Evolutionary conservation across 2,113 vertebrate species (phyloP).

Genomic region (Nothoprocta perdicaria): DNA sequence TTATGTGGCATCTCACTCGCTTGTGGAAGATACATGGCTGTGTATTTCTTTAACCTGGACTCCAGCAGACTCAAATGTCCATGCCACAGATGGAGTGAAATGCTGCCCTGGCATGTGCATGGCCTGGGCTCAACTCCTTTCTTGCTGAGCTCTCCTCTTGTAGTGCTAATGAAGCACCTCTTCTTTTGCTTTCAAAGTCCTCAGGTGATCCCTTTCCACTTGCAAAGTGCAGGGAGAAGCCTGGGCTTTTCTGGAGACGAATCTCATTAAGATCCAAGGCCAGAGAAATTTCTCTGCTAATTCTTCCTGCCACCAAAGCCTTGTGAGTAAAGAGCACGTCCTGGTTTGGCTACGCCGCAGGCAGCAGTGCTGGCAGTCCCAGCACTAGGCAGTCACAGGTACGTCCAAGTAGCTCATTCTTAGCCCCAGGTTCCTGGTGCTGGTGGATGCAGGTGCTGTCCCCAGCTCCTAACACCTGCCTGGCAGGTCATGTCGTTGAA

Average conservation of each 20-base stretch:
- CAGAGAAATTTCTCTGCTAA: neutral
- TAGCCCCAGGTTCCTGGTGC: neutral
- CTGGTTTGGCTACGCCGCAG: neutral
- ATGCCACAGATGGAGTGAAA: neutral
- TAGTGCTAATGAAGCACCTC: conserved; percentile 43
- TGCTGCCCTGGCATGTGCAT: neutral
- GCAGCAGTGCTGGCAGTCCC: neutral
- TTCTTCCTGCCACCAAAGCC: neutral
- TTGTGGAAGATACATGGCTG: neutral
- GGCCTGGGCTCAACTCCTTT: conserved; percentile 9
- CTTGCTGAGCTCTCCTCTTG: conserved; percentile 16
- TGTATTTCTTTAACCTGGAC: neutral
- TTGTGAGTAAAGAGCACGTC: fast-evolving
- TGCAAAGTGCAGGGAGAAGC: neutral
- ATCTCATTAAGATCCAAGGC: conserved; percentile 26
- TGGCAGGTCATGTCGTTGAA: neutral
- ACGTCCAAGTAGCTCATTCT: neutral
- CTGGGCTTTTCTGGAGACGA: neutral
- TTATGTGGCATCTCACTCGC: neutral
- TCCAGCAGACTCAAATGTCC: neutral
- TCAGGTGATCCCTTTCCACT: conserved; percentile 49
- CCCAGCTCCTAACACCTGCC: neutral
- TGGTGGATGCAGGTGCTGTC: neutral
- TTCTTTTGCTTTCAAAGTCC: conserved; percentile 41
- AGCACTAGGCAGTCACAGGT: neutral